Base-by-base conservation (phyloP, 2,113 vertebrate species). In the Malurus elegans region DNA sequence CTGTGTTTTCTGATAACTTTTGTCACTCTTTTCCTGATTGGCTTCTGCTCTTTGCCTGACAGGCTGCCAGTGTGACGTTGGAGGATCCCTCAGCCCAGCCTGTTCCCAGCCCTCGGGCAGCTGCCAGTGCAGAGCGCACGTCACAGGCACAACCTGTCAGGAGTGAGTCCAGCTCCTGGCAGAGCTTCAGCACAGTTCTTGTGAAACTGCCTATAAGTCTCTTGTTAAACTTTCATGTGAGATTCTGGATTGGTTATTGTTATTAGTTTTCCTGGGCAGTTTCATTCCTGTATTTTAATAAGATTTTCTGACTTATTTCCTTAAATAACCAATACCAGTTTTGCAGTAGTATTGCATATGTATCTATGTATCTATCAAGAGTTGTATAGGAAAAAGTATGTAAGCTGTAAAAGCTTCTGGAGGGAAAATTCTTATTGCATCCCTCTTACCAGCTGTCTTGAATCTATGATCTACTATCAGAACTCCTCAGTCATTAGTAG, bases 11-110 rank as follows among this genome's bases (percentile, higher is more conserved):
- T 76, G 48, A 14, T 85, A 71, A 45, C 18, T 58, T 62, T 13
- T 44, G 18, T 42, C 53, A 7, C 72, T 56, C 38, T 47, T 40
- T 70, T n/a, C 26, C 58, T 94, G 57, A 26, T 25, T 72, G 86
- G 8, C 26, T 67, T 84, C 50, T 95, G 9, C 29, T 81, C 42
- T 72, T 91, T 60, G 31, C 32, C 11, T 86, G 45, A 47, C 80
- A 99, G 99, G 98, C 65, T 99, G 99, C 85, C 90, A 28, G 34
- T 99, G 99, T 92, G 98, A 99, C 60, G 31, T 98, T 3, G 99
- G 99, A 25, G 99, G 99, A 24, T 98, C 99, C 4, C 21, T 98
- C 23, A 98, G 85, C 65, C 87, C 53, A 8, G 34, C 18, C 2
- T 99, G 99, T 56, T 92, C 97, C 0, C 96, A 98, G 51, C 66